Evolutionary conservation across 2,797 vertebrate genomes (phyloP), one percentile per base, ranked within the genome.

Genomic region (Anabacerthia variegaticeps): DNA sequence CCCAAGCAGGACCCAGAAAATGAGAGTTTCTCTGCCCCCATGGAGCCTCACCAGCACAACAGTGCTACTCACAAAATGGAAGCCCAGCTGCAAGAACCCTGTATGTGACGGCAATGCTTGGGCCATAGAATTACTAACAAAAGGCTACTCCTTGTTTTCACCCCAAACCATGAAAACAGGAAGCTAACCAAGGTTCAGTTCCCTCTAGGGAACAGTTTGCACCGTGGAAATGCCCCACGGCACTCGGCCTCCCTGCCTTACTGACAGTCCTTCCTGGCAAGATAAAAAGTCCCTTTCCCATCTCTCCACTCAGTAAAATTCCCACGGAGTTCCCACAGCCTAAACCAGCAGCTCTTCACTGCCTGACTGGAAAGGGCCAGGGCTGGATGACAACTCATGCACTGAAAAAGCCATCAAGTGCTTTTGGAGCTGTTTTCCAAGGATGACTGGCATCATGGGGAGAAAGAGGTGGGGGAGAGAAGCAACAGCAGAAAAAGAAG

Each of bases 91-190:
- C 0, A 0, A 77, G 58, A 78, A 46, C 9, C 6, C 17, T 37
- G 15, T 28, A 51, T 21, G 63, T 21, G 13, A 0, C 1, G 15
- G 34, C 27, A 68, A 49, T 3, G 9, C n/a, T 15, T 39, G 44
- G 41, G 55, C 49, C 7, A 7, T 9, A 32, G 43, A 66, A 62
- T 34, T 73, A 52, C 28, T 52, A 66, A 62, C 5, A 48, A 80
- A 23, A 80, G 51, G 28, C 34, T 66, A 32, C 49, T 76, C 54
- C 59, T 68, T 65, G 26, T 41, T 24, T 68, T 72, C 41, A 27
- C 9, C 17, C n/a, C 30, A 30, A 58, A 59, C 30, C 1, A 0
- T 61, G 17, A 63, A 56, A 80, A 2, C 48, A 49, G 37, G 34
- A 26, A 55, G 58, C 19, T 79, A 76, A 54, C 9, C 43, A 15